Evolutionary conservation across 2,797 vertebrate species (phyloP), one percentile per base, ranked within the genome.

Genomic region (Iguana delicatissima): DNA sequence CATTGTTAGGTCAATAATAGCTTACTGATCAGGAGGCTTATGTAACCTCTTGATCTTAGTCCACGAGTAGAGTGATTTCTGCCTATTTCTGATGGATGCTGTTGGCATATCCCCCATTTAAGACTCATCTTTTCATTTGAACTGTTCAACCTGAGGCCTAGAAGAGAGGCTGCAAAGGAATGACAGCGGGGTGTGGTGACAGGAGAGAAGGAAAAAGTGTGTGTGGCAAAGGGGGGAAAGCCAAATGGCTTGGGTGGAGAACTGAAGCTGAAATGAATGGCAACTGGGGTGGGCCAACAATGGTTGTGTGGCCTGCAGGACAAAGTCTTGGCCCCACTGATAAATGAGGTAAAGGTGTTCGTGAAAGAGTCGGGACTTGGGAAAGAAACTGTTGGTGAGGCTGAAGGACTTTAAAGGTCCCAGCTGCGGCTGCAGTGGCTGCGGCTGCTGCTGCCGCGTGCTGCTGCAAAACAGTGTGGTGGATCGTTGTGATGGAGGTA

Each of bases 161-260:
- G 87, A 98, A 98, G 73, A 98, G 97, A 59, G 98, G 97, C 92
- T 98, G 98, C n/a, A 98, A 96, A 1, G 98, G 97, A 87, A 98
- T 97, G 93, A 98, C 96, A 0, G 98, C 81, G 0, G 98, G 96
- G 86, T 98, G 98, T 0, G 97, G 96, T 20, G 97, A 95, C 57
- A 98, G 96, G 92, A 98, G 94, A 0, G 97, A 96, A 0, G 98
- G 96, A 86, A 98, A 98, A 57, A 98, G 88, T 0, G 97, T 29
- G 1, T 97, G 98, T 0, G 98, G 98, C 89, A 98, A 89, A 0
- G 98, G 93, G 0, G 98, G 95, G 2, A 98, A 97, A 0, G 97
- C 94, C 92, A 98, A 94, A 3, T 97, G 97, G 6, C 96, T 92
- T 0, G 98, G 97, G 76, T 97, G 98, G 38, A 98, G 95, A 32